A percentile compares a stretch with the other conserved stretches of the same genome.
These are phyloP conservation scores for Myioborus miniatus DNA, from an alignment of 2,797 vertebrate species.

Conservation along the genomic window DNA sequence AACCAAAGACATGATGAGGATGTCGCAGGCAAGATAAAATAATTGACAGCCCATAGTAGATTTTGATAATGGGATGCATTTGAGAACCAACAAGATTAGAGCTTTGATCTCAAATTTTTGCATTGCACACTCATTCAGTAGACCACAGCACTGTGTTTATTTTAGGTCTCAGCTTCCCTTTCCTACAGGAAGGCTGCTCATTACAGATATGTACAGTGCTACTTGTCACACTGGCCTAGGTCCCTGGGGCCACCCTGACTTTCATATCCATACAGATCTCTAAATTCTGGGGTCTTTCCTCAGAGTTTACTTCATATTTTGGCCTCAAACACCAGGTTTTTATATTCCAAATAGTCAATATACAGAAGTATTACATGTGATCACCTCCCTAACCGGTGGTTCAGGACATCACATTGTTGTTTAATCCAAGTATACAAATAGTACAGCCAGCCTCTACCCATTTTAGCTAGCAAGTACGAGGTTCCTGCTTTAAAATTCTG, in stretches of 20 bases:
- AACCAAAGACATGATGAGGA: background rate
- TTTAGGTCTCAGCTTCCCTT: background rate
- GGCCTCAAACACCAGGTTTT: background rate
- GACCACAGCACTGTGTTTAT: background rate
- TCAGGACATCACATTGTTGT: background rate
- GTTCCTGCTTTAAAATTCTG: background rate
- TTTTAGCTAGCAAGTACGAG: background rate
- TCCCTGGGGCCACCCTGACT: background rate
- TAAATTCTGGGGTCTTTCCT: background rate
- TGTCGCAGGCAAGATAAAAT: background rate
- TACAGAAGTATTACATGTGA: background rate
- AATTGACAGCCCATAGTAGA: background rate
- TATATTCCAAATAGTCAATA: background rate
- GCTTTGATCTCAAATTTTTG: background rate
- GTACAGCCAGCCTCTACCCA: background rate
- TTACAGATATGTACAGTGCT: background rate
- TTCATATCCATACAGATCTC: background rate
- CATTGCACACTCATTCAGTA: background rate
- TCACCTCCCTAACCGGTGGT: fast-evolving
- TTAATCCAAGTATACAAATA: background rate
- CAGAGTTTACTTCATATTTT: background rate
- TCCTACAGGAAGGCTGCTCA: background rate
- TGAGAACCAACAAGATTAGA: background rate
- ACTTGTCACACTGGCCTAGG: fast-evolving
- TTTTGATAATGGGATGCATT: background rate